phyloP scores from a whole-genome alignment of 1,140 invertebrate species.

The Eumeta japonica region DNA sequence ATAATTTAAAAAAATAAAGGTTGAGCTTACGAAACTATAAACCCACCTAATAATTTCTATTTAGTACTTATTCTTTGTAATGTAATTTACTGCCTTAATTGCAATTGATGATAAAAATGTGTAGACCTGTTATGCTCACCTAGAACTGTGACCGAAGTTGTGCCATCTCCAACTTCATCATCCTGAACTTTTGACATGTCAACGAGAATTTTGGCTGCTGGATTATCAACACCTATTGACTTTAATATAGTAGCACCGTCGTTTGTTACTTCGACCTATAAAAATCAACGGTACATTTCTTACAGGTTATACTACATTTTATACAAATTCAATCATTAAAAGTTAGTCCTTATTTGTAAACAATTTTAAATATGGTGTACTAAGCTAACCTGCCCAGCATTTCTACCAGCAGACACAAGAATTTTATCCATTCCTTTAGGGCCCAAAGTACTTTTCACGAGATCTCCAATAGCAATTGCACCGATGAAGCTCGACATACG shows the following conservation, averaged over 20 bases:
- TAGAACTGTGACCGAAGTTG: constrained; percentile 96
- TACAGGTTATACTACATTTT: not conserved
- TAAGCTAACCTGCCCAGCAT: constrained; percentile 65
- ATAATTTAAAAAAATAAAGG: too few relatives aligned
- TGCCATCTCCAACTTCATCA: constrained; percentile 99
- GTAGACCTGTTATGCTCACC: too few relatives aligned
- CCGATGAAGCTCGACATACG: constrained; percentile 96
- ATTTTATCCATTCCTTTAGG: constrained; percentile 99
- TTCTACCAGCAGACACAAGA: constrained; percentile 80
- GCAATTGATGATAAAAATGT: too few relatives aligned
- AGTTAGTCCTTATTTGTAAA: not conserved
- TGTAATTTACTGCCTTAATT: too few relatives aligned
- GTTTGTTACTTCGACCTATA: constrained; percentile 92
- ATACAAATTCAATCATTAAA: not conserved
- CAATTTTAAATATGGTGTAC: not conserved
- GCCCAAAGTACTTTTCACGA: constrained; percentile 96
- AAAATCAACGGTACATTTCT: too few relatives aligned
- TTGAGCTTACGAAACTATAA: too few relatives aligned
- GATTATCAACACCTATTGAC: constrained; percentile 96
- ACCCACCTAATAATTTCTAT: too few relatives aligned
- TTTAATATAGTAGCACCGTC: constrained; percentile 99
- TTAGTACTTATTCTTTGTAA: too few relatives aligned
- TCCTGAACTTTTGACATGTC: constrained; percentile 99
- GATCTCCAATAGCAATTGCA: constrained; percentile 96
- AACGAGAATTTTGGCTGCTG: constrained; percentile 97